Evolutionary conservation across 2,888 invertebrate genomes (phyloP).

Genomic region (Patella caerulea): DNA sequence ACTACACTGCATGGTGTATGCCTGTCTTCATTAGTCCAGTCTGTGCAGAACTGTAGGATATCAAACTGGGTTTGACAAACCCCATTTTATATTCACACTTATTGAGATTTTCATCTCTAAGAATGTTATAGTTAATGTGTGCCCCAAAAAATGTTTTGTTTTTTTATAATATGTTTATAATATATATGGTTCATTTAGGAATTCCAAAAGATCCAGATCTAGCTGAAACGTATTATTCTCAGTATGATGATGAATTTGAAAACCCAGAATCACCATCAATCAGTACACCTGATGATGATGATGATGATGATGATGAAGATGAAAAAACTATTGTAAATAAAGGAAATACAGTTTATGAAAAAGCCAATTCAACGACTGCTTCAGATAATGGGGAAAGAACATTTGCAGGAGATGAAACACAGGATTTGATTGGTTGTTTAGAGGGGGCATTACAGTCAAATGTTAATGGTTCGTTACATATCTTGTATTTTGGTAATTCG

Average conservation of each 20-base stretch:
- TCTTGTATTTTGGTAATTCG: too few relatives aligned
- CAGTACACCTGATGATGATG: conserved; percentile 37
- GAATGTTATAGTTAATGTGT: too few relatives aligned
- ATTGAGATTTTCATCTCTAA: too few relatives aligned
- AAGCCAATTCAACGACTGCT: conserved; percentile 34
- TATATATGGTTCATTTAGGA: conserved; percentile 47
- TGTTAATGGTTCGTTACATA: conserved; percentile 49
- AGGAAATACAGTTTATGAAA: conserved; percentile 24
- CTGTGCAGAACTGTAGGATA: too few relatives aligned
- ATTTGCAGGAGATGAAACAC: conserved; percentile 25
- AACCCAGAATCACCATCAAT: conserved; percentile 12
- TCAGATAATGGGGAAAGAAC: conserved; percentile 32
- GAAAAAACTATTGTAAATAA: conserved; percentile 34
- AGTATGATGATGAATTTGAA: conserved; percentile 52
- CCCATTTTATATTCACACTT: too few relatives aligned
- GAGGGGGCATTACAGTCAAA: conserved; percentile 61
- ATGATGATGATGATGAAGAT: conserved; percentile 36
- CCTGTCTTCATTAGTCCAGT: too few relatives aligned
- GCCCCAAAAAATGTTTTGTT: too few relatives aligned
- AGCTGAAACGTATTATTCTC: conserved; percentile 70
- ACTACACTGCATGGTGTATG: too few relatives aligned
- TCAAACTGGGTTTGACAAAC: too few relatives aligned
- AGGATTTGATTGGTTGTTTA: conserved; percentile 57
- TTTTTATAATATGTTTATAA: too few relatives aligned
- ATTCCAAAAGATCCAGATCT: conserved; percentile 67